Base-by-base conservation (phyloP, 2,888 invertebrate species). In the Matsumyia berberina region DNA sequence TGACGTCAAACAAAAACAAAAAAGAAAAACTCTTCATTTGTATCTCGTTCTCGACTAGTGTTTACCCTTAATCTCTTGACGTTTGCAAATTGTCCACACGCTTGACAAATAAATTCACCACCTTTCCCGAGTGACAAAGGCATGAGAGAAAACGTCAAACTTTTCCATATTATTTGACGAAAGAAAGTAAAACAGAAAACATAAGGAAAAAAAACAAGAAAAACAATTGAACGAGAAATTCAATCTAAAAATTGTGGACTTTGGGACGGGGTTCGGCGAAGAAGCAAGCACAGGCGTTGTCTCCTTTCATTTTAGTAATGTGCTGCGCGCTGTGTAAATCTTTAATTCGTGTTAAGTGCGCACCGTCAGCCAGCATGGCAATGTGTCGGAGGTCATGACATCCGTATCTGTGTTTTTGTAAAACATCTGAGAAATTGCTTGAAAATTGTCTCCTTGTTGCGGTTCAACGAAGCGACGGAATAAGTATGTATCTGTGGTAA, bases 261-360 rank as follows among this genome's bases (percentile, higher is more conserved):
- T 12, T 46, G 37, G 24, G 24, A 12, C 17, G 6, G 24, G 9
- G 53, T 55, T 35, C 11, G 17, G 55, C 57, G 42, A 19, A 37
- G 49, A 3, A 15, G n/a, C 15, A 19, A 33, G 17, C 9, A 39
- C 33, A 44, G n/a, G 24, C 11, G 46, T 57, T 55, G 24, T 1
- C 53, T 62, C 42, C 57, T 57, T 60, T 60, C 58, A 67, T 69
- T 69, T 69, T 46, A 33, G 8, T 60, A 69, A 77, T 69, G 77
- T 51, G 53, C 44, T 29, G 35, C 44, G 4, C 24, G 24, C 35
- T 44, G 33, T 60, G 33, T 33, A 44, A 17, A 60, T 77, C 37
- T 82, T 82, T 82, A 82, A 78, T 82, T 66, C 58, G 7, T 39
- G 44, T 53, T 33, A 58, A 82, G 78, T 72, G 78, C 66, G 12